Evolutionary conservation across 2,888 invertebrate species (phyloP), one percentile per base, ranked within the genome.

Genomic region (Flexamia atlantica): DNA sequence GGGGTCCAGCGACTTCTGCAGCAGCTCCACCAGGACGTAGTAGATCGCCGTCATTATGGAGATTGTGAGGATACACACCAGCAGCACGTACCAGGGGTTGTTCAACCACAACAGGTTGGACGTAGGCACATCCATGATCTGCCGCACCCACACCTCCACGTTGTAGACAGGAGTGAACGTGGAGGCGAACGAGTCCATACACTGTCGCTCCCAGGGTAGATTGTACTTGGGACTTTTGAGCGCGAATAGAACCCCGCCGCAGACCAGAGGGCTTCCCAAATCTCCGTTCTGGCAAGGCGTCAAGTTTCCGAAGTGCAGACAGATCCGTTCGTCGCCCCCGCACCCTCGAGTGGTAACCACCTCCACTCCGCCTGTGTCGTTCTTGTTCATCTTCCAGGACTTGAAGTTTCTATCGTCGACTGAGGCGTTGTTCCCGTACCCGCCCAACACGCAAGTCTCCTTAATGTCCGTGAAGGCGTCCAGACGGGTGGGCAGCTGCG

Each of bases 51-150:
- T 40, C 40, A 70, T 70, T 36, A 70, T 0, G 1, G 9, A 4
- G 36, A 70, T 40, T 3, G 23, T 23, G 32, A 30, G 9, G 70
- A 36, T 20, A 14, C 70, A 70, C 40, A 70, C 2, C 9, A 70
- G 9, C 70, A 70, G 36, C 4, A 70, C 40, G 70, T 36, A 70
- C 70, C 70, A 70, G 20, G 70, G 70, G 40, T 70, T 70, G 70
- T 70, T 70, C n/a, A 70, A 10, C 70, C 70, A 70, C n/a, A 40
- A 36, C 40, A 70, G 70, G 12, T 70, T 70, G 25, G 70, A 32
- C 1, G 40, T n/a, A 0, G 70, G 70, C 23, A 4, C n/a, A 20
- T 36, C 32, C 32, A 70, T 20, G 70, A 70, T 40, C 70, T 70
- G 32, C 9, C 1, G 2, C 10, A 70, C 70, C 70, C 70, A 70